A percentile compares a stretch with the other conserved stretches of the same genome.
These are phyloP conservation scores for Akabosia matsudoensis DNA, from an alignment of 1,140 invertebrate species.

Conservation along the genomic window DNA sequence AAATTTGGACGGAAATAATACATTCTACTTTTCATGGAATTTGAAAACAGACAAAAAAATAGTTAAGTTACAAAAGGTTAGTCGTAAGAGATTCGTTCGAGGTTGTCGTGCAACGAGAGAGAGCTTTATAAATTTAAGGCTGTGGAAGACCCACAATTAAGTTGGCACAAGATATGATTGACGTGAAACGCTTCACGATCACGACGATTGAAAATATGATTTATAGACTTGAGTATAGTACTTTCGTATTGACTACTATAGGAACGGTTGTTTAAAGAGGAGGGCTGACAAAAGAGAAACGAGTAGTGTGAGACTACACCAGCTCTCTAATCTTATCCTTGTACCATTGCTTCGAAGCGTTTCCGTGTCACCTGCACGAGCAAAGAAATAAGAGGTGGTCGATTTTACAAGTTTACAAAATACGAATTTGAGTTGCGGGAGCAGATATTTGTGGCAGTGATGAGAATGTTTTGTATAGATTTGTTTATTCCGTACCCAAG, in stretches of 20 bases:
- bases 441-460: too few relatives aligned
- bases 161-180: conserved; percentile 10
- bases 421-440: too few relatives aligned
- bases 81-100: neutral
- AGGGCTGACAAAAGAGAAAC: neutral
- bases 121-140: neutral
- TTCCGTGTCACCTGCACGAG: conserved; percentile 18
- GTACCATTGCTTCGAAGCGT: conserved; percentile 12
- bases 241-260: neutral
- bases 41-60: too few relatives aligned
- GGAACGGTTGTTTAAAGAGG: neutral
- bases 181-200: neutral
- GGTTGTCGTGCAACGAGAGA: too few relatives aligned
- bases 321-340: neutral
- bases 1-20: too few relatives aligned
- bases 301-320: neutral
- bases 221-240: too few relatives aligned
- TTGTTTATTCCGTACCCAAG: conserved; percentile 49
- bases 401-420: neutral
- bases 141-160: conserved; percentile 10
- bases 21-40: too few relatives aligned
- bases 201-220: too few relatives aligned
- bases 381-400: neutral
- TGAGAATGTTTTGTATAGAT: neutral
- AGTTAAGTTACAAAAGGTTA: too few relatives aligned